Percentiles rank a stretch among this genome's conserved stretches.
Conservation (phyloP, 92 coral and sea anemone genomes). For the Plumapathes pennacea region DNA sequence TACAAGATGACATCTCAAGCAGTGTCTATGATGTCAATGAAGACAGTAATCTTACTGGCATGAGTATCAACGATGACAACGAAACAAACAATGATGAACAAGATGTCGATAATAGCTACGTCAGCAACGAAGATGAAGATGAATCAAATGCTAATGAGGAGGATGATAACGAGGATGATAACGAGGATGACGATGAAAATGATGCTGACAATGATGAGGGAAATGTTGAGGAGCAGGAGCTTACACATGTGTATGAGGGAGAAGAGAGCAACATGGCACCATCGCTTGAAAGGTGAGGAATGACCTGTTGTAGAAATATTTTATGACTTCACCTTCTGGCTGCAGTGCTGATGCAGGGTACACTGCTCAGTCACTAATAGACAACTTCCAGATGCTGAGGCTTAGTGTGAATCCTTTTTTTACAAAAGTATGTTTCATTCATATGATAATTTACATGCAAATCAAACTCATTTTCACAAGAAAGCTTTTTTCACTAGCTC, state of each 20-base stretch:
- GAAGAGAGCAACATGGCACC: conserved; percentile 88
- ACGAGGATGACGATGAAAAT: conserved; percentile 37
- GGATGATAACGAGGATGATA: conserved; percentile 37
- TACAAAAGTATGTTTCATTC: no score
- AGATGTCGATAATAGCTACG: conserved; percentile 72
- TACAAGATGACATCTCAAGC: conserved; percentile 61
- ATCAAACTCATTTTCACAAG: no score
- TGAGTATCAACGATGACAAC: conserved; percentile 43
- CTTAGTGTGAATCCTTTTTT: no score
- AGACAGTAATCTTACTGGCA: conserved; percentile 56
- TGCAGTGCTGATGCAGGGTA: no score
- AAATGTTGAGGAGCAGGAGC: conserved; percentile 31
- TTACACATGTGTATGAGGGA: conserved; percentile 59
- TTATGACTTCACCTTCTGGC: no score
- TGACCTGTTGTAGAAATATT: not conserved
- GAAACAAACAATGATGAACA: conserved; percentile 68
- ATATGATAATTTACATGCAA: no score
- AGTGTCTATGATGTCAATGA: conserved; percentile 72
- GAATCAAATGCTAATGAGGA: conserved; percentile 36
- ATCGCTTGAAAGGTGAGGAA: conserved; percentile 75
- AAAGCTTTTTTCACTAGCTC: no score
- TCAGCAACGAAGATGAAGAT: conserved; percentile 63
- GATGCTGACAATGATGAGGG: conserved; percentile 42
- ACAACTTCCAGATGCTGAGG: no score
- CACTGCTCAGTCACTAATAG: no score